Conservation (phyloP, 2,888 invertebrate genomes). For the Brachyptera risi region DNA sequence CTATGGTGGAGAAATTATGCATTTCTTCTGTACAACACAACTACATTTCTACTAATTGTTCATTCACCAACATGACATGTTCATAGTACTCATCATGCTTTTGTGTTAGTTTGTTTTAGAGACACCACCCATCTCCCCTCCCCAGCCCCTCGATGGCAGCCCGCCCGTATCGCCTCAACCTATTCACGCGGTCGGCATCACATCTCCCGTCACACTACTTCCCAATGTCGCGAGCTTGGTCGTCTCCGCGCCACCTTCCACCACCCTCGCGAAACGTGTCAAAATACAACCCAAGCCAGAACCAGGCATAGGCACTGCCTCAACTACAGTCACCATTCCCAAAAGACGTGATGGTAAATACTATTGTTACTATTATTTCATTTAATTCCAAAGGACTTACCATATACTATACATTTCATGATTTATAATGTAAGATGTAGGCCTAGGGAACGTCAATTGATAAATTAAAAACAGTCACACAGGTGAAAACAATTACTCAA, state of each 20-base stretch:
- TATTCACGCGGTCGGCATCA: conserved; percentile 2
- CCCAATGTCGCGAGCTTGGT: conserved; percentile 21
- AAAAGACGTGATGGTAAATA: conserved; percentile 21
- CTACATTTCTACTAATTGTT: no score
- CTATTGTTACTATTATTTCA: no score
- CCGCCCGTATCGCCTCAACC: conserved; percentile 28
- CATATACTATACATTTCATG: no score
- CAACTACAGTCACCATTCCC: conserved; percentile 24
- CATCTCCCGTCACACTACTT: conserved; percentile 28
- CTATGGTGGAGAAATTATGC: no score
- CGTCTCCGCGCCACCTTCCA: conserved; percentile 15
- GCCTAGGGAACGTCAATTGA: no score
- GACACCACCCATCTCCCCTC: conserved; percentile 47
- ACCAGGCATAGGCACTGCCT: conserved; percentile 14
- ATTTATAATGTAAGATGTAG: no score
- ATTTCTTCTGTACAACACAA: no score
- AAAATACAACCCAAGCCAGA: conserved; percentile 32
- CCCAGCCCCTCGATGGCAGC: conserved; percentile 34
- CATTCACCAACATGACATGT: not conserved
- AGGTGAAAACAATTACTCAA: no score
- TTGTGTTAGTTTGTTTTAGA: conserved; percentile 39
- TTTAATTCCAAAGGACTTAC: no score
- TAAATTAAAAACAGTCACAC: no score
- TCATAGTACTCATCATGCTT: conserved; percentile 2
- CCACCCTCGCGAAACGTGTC: conserved; percentile 22